Base-by-base conservation (phyloP, 2,888 invertebrate genomes). In the Caenorhabditis panamensis region DNA sequence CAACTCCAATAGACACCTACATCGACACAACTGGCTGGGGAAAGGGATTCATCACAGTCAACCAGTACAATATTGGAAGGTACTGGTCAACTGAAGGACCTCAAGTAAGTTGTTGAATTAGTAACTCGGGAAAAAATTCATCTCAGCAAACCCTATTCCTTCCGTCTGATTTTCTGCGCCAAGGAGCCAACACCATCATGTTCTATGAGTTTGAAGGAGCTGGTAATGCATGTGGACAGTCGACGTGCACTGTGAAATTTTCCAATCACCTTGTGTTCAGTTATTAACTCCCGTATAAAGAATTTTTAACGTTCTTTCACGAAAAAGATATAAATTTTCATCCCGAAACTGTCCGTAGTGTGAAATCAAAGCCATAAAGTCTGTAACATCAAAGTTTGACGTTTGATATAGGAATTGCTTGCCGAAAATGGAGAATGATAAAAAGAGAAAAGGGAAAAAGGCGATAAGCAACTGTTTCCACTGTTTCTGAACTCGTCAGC, bases 51-150 rank as follows among this genome's bases (percentile, higher is more conserved):
- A 91, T 92, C 9, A 92, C 92, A 61, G 84, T 93, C 5, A 93
- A 93, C 82, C 91, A 91, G 6, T 91, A 91, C 83, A 93, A 93
- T 87, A 85, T 93, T 22, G 93, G 93, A 18, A 91, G 93, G 26
- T 93, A 93, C 87, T 93, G 93, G 93, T 92, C 93, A 4, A 85
- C 89, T 11, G 88, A 90, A n/a, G 93, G 93, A 3, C 93, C 93
- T 13, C 93, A 93, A 69, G 84, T 83, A 4, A 18, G 31, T 36
- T 20, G 13, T 44, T 44, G 44, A 44, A 44, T n/a, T n/a, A n/a
- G n/a, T n/a, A n/a, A n/a, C n/a, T n/a, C n/a, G n/a, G n/a, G n/a
- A n/a, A n/a, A n/a, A n/a, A n/a, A n/a, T n/a, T n/a, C 22, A 11
- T 59, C 51, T 24, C 59, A 69, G 61, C 62, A 72, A 63, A 63